These are phyloP conservation scores for Leptura quadrifasciata DNA, from an alignment of 2,888 invertebrate genomes.

Conservation along the genomic window DNA sequence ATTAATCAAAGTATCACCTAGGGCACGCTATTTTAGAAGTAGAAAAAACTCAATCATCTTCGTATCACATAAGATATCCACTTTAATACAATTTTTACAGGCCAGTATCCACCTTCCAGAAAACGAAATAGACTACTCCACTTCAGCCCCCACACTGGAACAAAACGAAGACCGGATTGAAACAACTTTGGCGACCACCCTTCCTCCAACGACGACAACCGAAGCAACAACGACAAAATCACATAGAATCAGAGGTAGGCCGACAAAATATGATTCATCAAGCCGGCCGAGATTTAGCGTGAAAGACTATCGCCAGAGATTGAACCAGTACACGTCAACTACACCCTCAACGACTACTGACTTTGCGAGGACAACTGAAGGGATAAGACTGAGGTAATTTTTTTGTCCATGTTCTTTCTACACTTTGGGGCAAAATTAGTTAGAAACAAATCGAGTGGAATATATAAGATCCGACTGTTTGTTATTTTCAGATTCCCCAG, in stretches of 20 bases:
- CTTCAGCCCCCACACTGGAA: constrained; percentile 46
- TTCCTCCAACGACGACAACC: constrained; percentile 69
- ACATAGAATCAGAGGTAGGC: constrained; percentile 68
- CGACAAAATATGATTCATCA: constrained; percentile 75
- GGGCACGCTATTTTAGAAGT: no score
- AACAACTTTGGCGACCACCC: constrained; percentile 58
- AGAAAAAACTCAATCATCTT: no score
- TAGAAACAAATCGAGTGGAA: no score
- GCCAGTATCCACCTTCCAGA: constrained; percentile 63
- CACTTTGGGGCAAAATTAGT: no score
- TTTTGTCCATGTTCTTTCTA: not conserved
- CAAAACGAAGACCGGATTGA: constrained; percentile 48
- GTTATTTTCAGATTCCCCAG: constrained; percentile 68
- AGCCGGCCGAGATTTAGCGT: constrained; percentile 85
- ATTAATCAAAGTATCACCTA: no score
- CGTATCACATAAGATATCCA: not conserved
- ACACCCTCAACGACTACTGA: constrained; percentile 65
- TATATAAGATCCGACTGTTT: no score
- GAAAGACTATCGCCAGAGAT: constrained; percentile 83
- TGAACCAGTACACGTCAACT: constrained; percentile 77
- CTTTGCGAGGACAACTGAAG: constrained; percentile 47
- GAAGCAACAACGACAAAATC: constrained; percentile 67
- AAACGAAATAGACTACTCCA: constrained; percentile 68
- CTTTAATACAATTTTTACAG: constrained; percentile 30
- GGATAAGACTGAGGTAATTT: constrained; percentile 48